Percentiles rank a stretch among this genome's conserved stretches.
Conservation (phyloP, 2,797 vertebrate species). For the Enteromius trimaculatus region DNA sequence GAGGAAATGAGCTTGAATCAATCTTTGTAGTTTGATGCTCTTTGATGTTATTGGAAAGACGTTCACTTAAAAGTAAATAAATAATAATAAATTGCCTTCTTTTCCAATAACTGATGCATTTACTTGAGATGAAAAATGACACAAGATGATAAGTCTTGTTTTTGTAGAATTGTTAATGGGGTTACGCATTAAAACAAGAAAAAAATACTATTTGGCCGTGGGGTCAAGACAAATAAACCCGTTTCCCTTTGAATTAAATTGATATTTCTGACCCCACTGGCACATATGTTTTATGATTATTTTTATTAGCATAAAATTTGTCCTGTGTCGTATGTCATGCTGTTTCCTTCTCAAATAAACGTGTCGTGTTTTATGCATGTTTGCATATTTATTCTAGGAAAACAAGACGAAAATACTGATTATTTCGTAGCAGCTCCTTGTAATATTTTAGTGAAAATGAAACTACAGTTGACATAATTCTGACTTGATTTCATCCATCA, state of each 20-base stretch:
- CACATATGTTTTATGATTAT: neutral
- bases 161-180: neutral
- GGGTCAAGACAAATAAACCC: neutral
- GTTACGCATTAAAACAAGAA: neutral
- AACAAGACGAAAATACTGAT: too few relatives aligned
- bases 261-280: neutral
- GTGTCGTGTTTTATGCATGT: neutral
- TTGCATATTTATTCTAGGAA: neutral
- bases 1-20: neutral
- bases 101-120: neutral
- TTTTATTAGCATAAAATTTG: neutral
- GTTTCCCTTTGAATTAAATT: neutral
- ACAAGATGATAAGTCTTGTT: neutral
- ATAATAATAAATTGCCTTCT: neutral
- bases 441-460: neutral
- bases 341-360: neutral
- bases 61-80: neutral
- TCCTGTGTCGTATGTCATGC: neutral
- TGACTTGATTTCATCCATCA: neutral
- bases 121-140: neutral
- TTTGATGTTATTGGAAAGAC: neutral
- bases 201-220: neutral
- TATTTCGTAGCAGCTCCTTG: neutral
- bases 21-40: neutral
- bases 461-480: neutral